Evolutionary conservation across 2,888 invertebrate species (phyloP).

Genomic region (Odontocolon sp.): DNA sequence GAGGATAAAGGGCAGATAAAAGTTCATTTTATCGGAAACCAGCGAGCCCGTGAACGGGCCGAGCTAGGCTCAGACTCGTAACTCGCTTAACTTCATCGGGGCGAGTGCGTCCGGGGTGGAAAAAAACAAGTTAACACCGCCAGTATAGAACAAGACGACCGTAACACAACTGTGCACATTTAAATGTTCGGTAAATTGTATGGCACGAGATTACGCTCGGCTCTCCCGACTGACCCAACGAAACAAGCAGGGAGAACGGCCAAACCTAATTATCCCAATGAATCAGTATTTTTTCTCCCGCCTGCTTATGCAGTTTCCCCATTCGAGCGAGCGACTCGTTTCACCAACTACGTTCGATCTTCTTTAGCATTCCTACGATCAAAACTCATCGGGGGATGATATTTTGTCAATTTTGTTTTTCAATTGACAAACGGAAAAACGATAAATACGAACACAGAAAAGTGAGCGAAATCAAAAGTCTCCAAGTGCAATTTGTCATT

Average conservation of each 20-base stretch:
- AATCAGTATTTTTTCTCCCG: too few relatives aligned
- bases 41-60: not conserved
- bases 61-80: slow-evolving; percentile 27
- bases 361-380: not conserved
- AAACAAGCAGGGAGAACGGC: not conserved
- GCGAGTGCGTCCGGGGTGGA: slow-evolving; percentile 3
- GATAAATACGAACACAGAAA: not conserved
- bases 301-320: too few relatives aligned
- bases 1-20: slow-evolving; percentile 41
- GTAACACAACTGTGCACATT: slow-evolving; percentile 6
- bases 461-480: not conserved
- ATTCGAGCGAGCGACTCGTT: not conserved
- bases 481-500: slow-evolving; percentile 5
- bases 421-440: not conserved
- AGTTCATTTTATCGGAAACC: slow-evolving; percentile 39
- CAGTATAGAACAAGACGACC: not conserved
- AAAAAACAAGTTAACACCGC: not conserved
- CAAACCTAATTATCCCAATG: too few relatives aligned
- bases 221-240: not conserved
- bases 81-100: slow-evolving; percentile 43
- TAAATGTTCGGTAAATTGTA: slow-evolving; percentile 24
- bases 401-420: not conserved
- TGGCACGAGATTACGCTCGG: slow-evolving; percentile 7
- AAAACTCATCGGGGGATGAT: not conserved
- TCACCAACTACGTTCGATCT: not conserved